These are phyloP conservation scores for Orchesella cincta DNA, from an alignment of 1,140 invertebrate genomes.

Conservation along the genomic window DNA sequence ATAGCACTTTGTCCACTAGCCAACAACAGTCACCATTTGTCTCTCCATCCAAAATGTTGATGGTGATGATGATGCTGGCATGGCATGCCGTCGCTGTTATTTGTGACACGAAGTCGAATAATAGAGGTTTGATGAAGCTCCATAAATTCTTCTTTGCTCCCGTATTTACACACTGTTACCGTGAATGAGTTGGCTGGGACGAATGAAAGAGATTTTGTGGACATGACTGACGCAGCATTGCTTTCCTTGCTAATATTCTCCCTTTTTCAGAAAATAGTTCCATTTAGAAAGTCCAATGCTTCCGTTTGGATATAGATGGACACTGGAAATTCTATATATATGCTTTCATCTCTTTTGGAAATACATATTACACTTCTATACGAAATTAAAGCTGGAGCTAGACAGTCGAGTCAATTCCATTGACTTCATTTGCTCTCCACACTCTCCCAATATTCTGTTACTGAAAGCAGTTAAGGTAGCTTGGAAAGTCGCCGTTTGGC, in stretches of 20 bases:
- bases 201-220: background rate
- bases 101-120: slow-evolving; percentile 39
- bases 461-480: too few species aligned
- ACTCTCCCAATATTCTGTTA: too few species aligned
- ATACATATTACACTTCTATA: too few species aligned
- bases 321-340: too few species aligned
- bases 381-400: too few species aligned
- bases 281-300: too few species aligned
- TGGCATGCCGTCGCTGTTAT: background rate
- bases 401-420: too few species aligned
- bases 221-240: background rate
- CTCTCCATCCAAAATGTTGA: background rate
- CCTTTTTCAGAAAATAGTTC: background rate
- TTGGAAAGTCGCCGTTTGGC: background rate
- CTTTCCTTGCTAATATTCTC: background rate
- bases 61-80: background rate
- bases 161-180: slow-evolving; percentile 22
- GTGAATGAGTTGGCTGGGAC: background rate
- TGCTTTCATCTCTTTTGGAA: too few species aligned
- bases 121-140: slow-evolving; percentile 40
- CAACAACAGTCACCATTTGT: background rate
- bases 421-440: too few species aligned
- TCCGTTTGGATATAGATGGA: too few species aligned
- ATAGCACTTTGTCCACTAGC: slow-evolving; percentile 11
- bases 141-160: slow-evolving; percentile 37